These are phyloP conservation scores for Palythoa grandiflora DNA, from an alignment of 92 coral and sea anemone genomes.

Conservation along the genomic window DNA sequence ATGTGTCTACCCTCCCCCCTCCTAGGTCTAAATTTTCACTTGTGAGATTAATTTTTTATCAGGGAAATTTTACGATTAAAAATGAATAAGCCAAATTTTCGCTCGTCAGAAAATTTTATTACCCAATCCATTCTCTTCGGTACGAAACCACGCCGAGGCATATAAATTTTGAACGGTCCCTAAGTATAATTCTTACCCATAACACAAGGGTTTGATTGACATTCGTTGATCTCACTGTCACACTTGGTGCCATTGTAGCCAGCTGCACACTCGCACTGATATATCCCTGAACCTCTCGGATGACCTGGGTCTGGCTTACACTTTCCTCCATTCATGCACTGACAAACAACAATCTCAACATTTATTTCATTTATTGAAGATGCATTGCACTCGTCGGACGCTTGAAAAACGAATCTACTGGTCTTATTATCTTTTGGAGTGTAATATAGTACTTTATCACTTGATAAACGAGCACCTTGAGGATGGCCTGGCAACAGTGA, in stretches of 20 bases:
- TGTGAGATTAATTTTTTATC: no score
- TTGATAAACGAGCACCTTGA: not conserved
- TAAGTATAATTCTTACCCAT: not conserved
- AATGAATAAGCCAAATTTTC: no score
- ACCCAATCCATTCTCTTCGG: not conserved
- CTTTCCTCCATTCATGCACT: not conserved
- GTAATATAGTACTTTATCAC: not conserved
- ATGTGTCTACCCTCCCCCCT: no score
- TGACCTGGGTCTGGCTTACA: not conserved
- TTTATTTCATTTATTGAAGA: not conserved
- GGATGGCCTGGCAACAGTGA: not conserved
- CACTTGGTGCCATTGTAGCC: not conserved
- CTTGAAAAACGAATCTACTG: slow-evolving; percentile 16
- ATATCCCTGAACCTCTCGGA: not conserved
- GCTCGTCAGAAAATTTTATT: no score
- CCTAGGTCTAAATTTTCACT: no score
- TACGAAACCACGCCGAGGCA: no score
- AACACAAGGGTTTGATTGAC: slow-evolving; percentile 5
- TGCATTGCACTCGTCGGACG: not conserved
- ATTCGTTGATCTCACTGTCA: not conserved
- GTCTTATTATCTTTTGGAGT: slow-evolving; percentile 4
- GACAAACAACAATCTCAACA: not conserved
- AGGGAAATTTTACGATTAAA: no score
- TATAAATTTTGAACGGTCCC: no score
- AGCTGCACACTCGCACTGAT: not conserved